Conservation (phyloP, 1,140 invertebrate species). For the Danaus melanippus region DNA sequence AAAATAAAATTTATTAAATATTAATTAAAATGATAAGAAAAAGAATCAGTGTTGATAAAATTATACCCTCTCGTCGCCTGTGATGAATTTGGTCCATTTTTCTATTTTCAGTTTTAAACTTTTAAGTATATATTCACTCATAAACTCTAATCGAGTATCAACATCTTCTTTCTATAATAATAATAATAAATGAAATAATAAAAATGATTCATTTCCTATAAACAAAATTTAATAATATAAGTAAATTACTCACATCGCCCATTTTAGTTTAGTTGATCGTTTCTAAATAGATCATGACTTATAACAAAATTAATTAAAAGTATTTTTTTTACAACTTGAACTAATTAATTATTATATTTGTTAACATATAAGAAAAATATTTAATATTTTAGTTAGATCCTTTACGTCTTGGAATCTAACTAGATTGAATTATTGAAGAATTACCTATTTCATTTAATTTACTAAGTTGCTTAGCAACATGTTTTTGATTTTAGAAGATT, state of each 20-base stretch:
- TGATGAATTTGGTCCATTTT: slow-evolving; percentile 63
- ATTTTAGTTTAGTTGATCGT: slow-evolving; percentile 17
- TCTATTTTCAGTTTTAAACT: slow-evolving; percentile 55
- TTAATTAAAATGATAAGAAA: no score
- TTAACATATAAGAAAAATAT: slow-evolving; percentile 8
- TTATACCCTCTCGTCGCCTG: slow-evolving; percentile 54
- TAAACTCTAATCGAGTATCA: slow-evolving; percentile 56
- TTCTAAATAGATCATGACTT: no score
- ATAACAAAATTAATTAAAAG: not conserved
- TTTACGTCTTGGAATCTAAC: no score
- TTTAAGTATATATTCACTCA: slow-evolving; percentile 55
- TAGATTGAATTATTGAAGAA: not conserved
- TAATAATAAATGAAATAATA: slow-evolving; percentile 8
- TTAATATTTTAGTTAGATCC: no score
- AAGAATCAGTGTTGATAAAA: not conserved
- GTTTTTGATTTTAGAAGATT: no score
- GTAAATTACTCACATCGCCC: slow-evolving; percentile 40
- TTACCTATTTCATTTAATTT: not conserved
- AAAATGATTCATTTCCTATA: slow-evolving; percentile 7
- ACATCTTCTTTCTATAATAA: slow-evolving; percentile 51
- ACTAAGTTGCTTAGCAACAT: no score
- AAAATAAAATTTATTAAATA: no score
- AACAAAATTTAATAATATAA: not conserved
- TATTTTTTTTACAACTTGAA: slow-evolving; percentile 6
- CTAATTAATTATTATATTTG: slow-evolving; percentile 5